Evolutionary conservation across 2,797 vertebrate genomes (phyloP).

Genomic region (Falco cherrug): DNA sequence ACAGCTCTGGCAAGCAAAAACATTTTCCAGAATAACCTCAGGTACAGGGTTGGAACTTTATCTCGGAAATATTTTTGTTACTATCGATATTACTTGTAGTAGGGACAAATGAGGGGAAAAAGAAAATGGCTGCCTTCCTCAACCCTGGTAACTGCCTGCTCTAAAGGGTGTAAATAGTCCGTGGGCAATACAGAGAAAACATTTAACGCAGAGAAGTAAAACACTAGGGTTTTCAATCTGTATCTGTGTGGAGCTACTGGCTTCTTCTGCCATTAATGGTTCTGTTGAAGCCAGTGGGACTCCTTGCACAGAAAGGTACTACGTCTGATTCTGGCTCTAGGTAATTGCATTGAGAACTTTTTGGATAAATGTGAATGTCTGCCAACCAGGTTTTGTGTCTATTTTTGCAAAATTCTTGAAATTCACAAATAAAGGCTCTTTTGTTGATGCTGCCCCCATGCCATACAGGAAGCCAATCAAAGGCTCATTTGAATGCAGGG

Average conservation of each 20-base stretch:
- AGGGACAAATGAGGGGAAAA: neutral
- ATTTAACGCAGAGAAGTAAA: neutral
- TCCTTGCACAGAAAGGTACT: rapidly evolving
- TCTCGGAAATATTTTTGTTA: neutral
- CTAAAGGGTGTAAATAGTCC: neutral
- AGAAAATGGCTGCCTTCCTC: neutral
- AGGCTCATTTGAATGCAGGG: neutral
- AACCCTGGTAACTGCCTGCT: neutral
- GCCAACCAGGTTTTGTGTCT: neutral
- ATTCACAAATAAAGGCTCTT: neutral
- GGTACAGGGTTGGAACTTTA: neutral
- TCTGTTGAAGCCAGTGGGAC: neutral
- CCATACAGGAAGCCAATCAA: neutral
- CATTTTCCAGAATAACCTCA: slow-evolving; percentile 14
- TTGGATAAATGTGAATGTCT: neutral
- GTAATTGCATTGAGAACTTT: neutral
- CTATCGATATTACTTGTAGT: neutral
- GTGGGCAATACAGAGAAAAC: neutral
- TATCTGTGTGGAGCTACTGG: neutral
- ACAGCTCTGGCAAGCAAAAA: slow-evolving; percentile 20
- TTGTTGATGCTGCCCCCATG: neutral
- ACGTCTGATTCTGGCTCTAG: neutral
- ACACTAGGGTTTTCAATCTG: neutral
- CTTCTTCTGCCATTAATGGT: neutral
- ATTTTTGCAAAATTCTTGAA: neutral